Evolutionary conservation across 2,888 invertebrate species (phyloP).

Genomic region (Timandra comae): DNA sequence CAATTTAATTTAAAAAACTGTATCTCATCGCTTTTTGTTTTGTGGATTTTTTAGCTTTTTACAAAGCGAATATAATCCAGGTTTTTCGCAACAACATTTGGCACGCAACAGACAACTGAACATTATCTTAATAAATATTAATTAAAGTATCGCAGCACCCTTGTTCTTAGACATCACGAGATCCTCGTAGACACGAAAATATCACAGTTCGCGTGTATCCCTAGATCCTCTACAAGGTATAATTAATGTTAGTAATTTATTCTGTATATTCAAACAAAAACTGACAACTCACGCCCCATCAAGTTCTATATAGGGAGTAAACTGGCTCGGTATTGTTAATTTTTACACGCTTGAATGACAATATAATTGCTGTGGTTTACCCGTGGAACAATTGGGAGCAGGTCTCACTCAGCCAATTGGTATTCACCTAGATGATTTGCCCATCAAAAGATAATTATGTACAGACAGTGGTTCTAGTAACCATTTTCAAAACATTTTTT

Average conservation of each 20-base stretch:
- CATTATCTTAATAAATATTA: background rate
- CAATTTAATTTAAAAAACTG: too few species aligned
- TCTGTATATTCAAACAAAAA: constrained; percentile 16
- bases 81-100: too few species aligned
- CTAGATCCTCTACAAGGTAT: constrained; percentile 5
- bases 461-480: background rate
- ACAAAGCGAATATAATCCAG: too few species aligned
- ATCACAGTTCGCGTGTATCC: constrained; percentile 14
- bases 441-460: constrained; percentile 5
- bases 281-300: constrained; percentile 20
- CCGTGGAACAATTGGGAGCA: constrained; percentile 17
- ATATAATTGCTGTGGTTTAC: constrained; percentile 26
- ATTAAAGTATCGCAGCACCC: background rate
- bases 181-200: constrained; percentile 2
- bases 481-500: background rate
- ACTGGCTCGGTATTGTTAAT: constrained; percentile 18
- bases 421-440: constrained; percentile 7
- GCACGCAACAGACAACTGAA: too few species aligned
- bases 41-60: too few species aligned
- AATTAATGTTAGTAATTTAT: constrained; percentile 13
- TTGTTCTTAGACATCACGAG: background rate
- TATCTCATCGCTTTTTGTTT: too few species aligned
- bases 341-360: constrained; percentile 30
- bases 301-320: constrained; percentile 15
- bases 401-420: constrained; percentile 17